A percentile compares a stretch with the other conserved stretches of the same genome.
Conservation (phyloP, 1,140 invertebrate genomes). For the Harpegnathos saltator region DNA sequence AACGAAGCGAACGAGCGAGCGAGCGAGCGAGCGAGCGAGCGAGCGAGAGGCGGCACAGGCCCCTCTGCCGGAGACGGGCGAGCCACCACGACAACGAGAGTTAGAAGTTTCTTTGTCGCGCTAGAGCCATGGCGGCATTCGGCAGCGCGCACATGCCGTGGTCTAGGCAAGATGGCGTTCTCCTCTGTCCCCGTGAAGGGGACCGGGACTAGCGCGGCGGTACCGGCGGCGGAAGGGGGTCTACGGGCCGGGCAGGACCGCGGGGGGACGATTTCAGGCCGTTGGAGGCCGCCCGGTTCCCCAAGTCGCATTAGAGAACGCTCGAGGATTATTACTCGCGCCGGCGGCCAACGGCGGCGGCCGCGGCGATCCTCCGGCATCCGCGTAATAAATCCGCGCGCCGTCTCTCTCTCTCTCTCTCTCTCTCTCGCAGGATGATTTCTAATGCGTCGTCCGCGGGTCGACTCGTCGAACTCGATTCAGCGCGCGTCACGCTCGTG, state of each 20-base stretch:
- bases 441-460: conserved; percentile 61
- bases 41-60: conserved; percentile 46
- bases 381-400: conserved; percentile 81
- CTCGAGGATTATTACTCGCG: conserved; percentile 85
- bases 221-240: conserved; percentile 57
- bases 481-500: conserved; percentile 4
- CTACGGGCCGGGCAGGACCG: conserved; percentile 53
- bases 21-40: conserved; percentile 44
- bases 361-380: conserved; percentile 83
- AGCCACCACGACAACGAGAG: conserved; percentile 77
- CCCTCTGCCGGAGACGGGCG: conserved; percentile 71
- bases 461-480: conserved; percentile 25
- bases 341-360: conserved; percentile 74
- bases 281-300: conserved; percentile 85
- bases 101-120: conserved; percentile 82
- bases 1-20: conserved; percentile 57
- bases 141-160: conserved; percentile 61
- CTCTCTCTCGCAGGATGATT: conserved; percentile 51
- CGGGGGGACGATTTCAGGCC: conserved; percentile 70
- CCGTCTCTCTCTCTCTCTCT: too few relatives aligned
- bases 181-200: conserved; percentile 67
- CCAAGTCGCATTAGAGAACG: conserved; percentile 84
- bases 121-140: conserved; percentile 69
- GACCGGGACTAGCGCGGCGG: conserved; percentile 63
- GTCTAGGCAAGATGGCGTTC: conserved; percentile 70